Percentiles rank a stretch among this genome's conserved stretches.
phyloP scores from a whole-genome alignment of 2,113 vertebrate genomes.

The Phyllostomus hastatus region DNA sequence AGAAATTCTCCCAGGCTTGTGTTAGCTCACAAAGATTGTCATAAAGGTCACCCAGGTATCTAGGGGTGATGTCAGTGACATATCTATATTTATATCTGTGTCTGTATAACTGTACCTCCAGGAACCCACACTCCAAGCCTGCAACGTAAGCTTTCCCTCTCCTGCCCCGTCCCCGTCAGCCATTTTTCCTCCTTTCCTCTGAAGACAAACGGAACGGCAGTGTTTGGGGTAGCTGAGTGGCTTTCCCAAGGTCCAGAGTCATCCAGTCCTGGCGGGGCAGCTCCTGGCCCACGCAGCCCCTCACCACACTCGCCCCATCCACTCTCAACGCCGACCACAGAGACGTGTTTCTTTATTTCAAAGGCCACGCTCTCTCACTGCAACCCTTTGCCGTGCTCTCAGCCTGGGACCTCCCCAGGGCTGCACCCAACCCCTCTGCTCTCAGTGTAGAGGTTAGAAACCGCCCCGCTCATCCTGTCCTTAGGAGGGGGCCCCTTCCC shows the following conservation, averaged over 20 bases:
- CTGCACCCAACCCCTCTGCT: not conserved
- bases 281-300: not conserved
- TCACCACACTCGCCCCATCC: not conserved
- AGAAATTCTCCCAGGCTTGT: not conserved
- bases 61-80: not conserved
- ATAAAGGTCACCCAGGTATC: not conserved
- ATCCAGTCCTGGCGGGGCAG: not conserved
- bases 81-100: not conserved
- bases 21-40: not conserved
- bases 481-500: not conserved
- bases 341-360: not conserved
- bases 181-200: not conserved
- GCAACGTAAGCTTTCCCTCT: not conserved
- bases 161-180: not conserved
- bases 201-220: not conserved
- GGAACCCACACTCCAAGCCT: not conserved
- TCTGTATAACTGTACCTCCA: not conserved
- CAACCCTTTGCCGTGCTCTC: not conserved
- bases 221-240: not conserved
- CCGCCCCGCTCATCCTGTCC: too few relatives aligned
- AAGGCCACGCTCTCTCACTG: not conserved
- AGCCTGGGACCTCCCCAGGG: not conserved
- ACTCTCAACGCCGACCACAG: not conserved
- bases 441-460: not conserved
- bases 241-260: not conserved